Base-by-base conservation (phyloP, 30 jellyfish, hydroid and myxozoan species). In the Aurelia coerulea region DNA sequence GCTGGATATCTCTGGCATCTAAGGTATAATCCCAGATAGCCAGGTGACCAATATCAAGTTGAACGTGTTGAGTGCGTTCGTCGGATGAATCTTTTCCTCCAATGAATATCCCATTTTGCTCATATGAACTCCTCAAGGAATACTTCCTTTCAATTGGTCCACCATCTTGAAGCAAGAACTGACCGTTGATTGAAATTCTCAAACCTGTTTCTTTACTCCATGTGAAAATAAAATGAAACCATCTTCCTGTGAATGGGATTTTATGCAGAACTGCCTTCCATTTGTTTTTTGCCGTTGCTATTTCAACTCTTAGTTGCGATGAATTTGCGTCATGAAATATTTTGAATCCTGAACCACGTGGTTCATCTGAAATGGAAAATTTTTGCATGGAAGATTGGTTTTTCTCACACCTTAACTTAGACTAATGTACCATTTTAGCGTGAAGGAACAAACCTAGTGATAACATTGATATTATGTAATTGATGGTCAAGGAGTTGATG, bases 171-270 rank as follows among this genome's bases (percentile, higher is more conserved):
- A 90, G 72, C 51, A 76, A 65, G 41, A 90, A 82, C 50, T 65
- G 86, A 31, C 96, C 97, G 37, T 95, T 85, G 66, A 95, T 42
- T 64, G 62, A 95, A 3, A 95, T 70, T 34, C 88, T 80, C 71
- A 95, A 74, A 5, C 97, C 97, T 9, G 79, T 65, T 37, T 23
- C 18, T 56, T 29, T 29, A 60, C 90, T 89, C 99, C 99, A 95
- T 0, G 97, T 89, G 86, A 95, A 86, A 18, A 92, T 86, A 19
- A 95, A 46, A 68, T 95, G 97, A 49, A 89, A 85, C 99, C 99
- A 95, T 13, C 65, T 62, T 5, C 58, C 82, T 19, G 29, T 79
- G 73, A 42, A 64, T 46, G 99, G 99, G 14, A 95, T 64, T 34
- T 79, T 83, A 84, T 89, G 92, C 33, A 95, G 23, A 63, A 77